Percentiles rank a stretch among this genome's conserved stretches.
Evolutionary conservation across 2,797 vertebrate genomes (phyloP).

Genomic region (Melanotaenia pygmaea): DNA sequence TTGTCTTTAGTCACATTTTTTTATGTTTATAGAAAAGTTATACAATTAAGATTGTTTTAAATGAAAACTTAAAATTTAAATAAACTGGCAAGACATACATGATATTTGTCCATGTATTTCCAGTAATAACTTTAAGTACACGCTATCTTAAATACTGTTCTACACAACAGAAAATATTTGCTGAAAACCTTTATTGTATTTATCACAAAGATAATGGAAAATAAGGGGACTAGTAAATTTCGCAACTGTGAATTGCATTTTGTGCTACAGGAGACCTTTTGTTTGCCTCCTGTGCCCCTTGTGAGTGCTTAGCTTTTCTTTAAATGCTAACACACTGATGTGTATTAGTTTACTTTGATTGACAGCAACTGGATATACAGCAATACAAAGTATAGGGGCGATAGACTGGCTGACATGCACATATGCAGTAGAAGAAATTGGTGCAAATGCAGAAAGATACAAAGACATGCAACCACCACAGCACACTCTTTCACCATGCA

Average conservation of each 20-base stretch:
- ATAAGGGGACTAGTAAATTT: not conserved
- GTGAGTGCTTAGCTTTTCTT: slow-evolving; percentile 33
- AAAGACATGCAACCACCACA: too few species aligned
- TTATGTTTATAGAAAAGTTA: too few species aligned
- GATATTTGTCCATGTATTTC: not conserved
- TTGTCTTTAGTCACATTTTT: too few species aligned
- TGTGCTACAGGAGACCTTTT: slow-evolving; percentile 23
- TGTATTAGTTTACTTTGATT: slow-evolving; percentile 40
- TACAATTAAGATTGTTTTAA: too few species aligned
- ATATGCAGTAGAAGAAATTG: not conserved
- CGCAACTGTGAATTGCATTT: slow-evolving; percentile 11
- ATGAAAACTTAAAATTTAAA: too few species aligned
- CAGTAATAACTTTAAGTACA: too few species aligned
- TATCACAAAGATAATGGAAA: slow-evolving; percentile 32
- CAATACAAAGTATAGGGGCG: slow-evolving; percentile 10
- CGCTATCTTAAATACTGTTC: too few species aligned
- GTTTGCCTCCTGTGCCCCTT: slow-evolving; percentile 23
- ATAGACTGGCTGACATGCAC: slow-evolving; percentile 2
- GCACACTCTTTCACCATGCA: not conserved
- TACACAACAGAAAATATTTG: too few species aligned
- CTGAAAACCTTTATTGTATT: slow-evolving; percentile 6
- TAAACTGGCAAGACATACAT: too few species aligned
- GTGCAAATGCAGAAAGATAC: not conserved
- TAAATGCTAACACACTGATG: slow-evolving; percentile 27
- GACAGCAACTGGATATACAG: slow-evolving; percentile 35